A percentile compares a stretch with the other conserved stretches of the same genome.
Evolutionary conservation across 2,888 invertebrate species (phyloP).

Genomic region (Drosophila peninsularis): DNA sequence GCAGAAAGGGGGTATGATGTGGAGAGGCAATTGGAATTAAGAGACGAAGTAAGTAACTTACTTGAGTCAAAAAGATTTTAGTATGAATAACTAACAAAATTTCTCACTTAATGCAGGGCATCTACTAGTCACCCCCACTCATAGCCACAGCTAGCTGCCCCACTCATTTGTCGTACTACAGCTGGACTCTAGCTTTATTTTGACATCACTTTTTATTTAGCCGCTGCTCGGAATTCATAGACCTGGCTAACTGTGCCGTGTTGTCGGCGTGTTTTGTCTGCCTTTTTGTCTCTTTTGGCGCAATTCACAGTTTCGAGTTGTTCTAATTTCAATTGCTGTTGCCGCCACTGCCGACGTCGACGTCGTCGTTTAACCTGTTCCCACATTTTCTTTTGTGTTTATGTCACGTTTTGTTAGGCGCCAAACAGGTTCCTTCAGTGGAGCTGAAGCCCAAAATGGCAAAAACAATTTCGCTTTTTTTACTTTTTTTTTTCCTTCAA

Average conservation of each 20-base stretch:
- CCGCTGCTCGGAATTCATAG: slow-evolving; percentile 29
- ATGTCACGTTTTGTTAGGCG: slow-evolving; percentile 67
- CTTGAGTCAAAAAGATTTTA: not conserved
- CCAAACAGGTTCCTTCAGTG: slow-evolving; percentile 62
- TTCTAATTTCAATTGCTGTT: slow-evolving; percentile 71
- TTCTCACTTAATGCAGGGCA: not conserved
- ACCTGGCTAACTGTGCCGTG: slow-evolving; percentile 52
- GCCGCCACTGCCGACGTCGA: slow-evolving; percentile 37
- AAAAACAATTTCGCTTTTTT: slow-evolving; percentile 69
- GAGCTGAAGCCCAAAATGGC: slow-evolving; percentile 40
- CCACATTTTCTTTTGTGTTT: slow-evolving; percentile 72
- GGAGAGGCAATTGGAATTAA: not conserved
- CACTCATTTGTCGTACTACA: slow-evolving; percentile 12
- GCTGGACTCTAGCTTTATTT: slow-evolving; percentile 21
- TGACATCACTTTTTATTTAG: slow-evolving; percentile 14
- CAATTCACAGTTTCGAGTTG: slow-evolving; percentile 70
- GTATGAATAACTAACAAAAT: no score
- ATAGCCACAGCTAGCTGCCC: not conserved
- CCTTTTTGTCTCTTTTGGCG: slow-evolving; percentile 35
- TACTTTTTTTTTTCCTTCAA: not conserved
- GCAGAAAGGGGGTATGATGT: not conserved
- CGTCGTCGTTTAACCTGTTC: slow-evolving; percentile 68
- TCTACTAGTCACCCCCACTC: not conserved
- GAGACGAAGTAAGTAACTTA: not conserved
- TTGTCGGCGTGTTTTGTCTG: slow-evolving; percentile 29